Percentiles rank a stretch among this genome's conserved stretches.
phyloP scores from a whole-genome alignment of 1,140 invertebrate species.

The Microvelia longipes region DNA sequence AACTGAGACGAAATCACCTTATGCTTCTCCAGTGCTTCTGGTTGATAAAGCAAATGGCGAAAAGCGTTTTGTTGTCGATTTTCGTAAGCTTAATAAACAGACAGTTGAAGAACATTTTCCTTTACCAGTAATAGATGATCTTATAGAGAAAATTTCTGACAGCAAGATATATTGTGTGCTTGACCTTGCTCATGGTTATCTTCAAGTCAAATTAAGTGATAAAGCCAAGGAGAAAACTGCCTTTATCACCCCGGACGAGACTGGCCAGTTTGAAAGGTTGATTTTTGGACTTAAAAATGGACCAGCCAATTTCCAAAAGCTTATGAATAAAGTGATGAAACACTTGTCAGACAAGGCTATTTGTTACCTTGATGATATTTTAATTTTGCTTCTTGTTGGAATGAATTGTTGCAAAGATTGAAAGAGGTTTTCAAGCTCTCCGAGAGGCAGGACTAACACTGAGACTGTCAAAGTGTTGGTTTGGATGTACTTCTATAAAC shows the following conservation, averaged over 20 bases:
- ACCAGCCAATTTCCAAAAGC: background rate
- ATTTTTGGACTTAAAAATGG: background rate
- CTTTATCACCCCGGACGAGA: background rate
- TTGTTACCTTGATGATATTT: background rate
- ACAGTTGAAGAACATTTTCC: slow-evolving; percentile 30
- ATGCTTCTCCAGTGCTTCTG: slow-evolving; percentile 19
- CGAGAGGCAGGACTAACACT: background rate
- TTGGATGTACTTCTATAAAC: background rate
- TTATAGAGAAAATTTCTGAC: slow-evolving; percentile 23
- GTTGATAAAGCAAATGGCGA: slow-evolving; percentile 23
- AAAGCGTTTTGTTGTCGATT: slow-evolving; percentile 28
- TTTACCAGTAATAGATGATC: slow-evolving; percentile 33
- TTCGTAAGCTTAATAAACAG: slow-evolving; percentile 31
- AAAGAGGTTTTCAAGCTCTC: background rate
- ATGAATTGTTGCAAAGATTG: background rate
- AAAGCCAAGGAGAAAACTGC: background rate
- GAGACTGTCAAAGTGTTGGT: background rate
- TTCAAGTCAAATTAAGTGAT: background rate
- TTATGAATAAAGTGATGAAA: background rate
- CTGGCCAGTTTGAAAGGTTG: background rate
- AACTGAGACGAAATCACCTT: slow-evolving; percentile 9
- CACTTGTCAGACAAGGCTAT: background rate
- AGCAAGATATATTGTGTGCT: slow-evolving; percentile 13
- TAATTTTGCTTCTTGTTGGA: background rate
- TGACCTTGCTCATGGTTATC: slow-evolving; percentile 12